Conservation (phyloP, 2,888 invertebrate species). For the Boloria selene region DNA sequence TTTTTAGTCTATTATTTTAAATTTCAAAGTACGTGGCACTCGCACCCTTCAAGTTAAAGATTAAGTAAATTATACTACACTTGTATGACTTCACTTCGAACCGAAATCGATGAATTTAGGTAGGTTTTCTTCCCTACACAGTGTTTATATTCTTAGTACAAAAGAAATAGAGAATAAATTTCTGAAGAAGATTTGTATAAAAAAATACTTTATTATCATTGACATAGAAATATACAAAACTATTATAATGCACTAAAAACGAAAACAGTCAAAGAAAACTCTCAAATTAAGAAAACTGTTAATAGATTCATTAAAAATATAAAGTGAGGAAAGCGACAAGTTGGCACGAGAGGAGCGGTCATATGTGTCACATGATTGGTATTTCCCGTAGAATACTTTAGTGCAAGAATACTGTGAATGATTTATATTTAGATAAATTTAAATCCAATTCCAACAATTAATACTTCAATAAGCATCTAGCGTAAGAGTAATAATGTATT, state of each 20-base stretch:
- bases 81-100: conserved; percentile 16
- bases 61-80: conserved; percentile 13
- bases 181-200: not conserved
- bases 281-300: not conserved
- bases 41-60: conserved; percentile 9
- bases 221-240: not conserved
- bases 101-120: conserved; percentile 13
- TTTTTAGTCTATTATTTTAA: not conserved
- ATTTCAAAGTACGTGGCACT: not conserved
- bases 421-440: no score
- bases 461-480: no score
- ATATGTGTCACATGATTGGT: conserved; percentile 3
- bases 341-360: conserved; percentile 12
- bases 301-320: conserved; percentile 1
- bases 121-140: conserved; percentile 16
- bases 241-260: not conserved
- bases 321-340: not conserved
- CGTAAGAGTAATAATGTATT: no score
- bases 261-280: not conserved
- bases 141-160: not conserved
- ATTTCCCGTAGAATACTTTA: conserved; percentile 5
- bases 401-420: no score
- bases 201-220: not conserved
- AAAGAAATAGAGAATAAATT: no score
- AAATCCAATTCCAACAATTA: no score